Conservation (phyloP, 2,797 vertebrate species). For the Protosalanx chinensis region DNA sequence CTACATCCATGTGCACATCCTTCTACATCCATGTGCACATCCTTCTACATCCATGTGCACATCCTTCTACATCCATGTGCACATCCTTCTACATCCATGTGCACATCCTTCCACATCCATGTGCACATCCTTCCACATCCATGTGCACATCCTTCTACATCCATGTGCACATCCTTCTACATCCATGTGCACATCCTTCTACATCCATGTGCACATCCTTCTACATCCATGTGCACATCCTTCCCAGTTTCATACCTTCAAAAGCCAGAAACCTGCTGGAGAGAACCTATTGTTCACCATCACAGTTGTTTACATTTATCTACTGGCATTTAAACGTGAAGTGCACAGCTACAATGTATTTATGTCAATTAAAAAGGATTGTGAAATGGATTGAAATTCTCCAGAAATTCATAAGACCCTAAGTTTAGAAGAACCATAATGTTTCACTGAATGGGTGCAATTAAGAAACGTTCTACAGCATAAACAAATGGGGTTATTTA, state of each 20-base stretch:
- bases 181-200: too few relatives aligned
- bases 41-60: slow-evolving; percentile 39
- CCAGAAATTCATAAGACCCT: neutral
- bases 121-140: slow-evolving; percentile 48
- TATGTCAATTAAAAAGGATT: slow-evolving; percentile 20
- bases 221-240: slow-evolving; percentile 24
- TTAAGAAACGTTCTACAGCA: slow-evolving; percentile 1
- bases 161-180: slow-evolving; percentile 47
- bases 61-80: slow-evolving; percentile 47
- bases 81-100: slow-evolving; percentile 45
- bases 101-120: too few relatives aligned
- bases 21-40: slow-evolving; percentile 50
- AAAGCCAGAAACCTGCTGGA: slow-evolving; percentile 50
- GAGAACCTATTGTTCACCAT: slow-evolving; percentile 56
- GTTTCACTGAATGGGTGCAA: slow-evolving; percentile 2
- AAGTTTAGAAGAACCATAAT: neutral
- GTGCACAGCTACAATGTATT: slow-evolving; percentile 16
- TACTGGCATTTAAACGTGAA: slow-evolving; percentile 46
- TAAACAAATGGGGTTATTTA: slow-evolving; percentile 15
- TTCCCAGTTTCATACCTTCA: slow-evolving; percentile 50
- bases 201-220: slow-evolving; percentile 50
- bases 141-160: too few relatives aligned
- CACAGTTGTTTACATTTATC: slow-evolving; percentile 52
- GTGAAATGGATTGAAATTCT: slow-evolving; percentile 14
- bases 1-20: slow-evolving; percentile 34